A percentile compares a stretch with the other conserved stretches of the same genome.
Conservation (phyloP, 2,888 invertebrate genomes). For the Tromatobia lineatoria region DNA sequence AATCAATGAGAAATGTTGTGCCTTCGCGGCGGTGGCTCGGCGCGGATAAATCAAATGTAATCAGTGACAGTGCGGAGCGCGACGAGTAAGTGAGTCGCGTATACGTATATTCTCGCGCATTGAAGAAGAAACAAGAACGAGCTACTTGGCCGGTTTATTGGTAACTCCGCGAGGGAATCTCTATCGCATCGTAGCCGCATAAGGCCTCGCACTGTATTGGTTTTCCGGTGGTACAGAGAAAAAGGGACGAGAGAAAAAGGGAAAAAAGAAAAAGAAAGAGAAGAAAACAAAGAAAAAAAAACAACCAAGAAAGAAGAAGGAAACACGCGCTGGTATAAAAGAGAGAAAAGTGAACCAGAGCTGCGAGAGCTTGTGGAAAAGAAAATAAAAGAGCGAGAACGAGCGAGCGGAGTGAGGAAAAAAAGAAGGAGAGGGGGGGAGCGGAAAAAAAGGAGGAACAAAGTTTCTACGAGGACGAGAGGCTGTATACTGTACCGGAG, state of each 20-base stretch:
- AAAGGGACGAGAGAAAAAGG: constrained; percentile 11
- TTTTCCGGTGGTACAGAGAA: constrained; percentile 32
- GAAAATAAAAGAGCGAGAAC: constrained; percentile 48
- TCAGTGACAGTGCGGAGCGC: constrained; percentile 23
- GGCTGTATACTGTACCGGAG: constrained; percentile 35
- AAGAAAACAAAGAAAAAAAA: constrained; percentile 12
- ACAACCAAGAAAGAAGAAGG: constrained; percentile 28
- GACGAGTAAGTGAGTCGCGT: not conserved
- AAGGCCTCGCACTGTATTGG: constrained; percentile 55
- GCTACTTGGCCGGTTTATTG: constrained; percentile 39
- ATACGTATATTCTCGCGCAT: not conserved
- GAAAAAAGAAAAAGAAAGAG: constrained; percentile 11
- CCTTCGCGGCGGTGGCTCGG: constrained; percentile 10
- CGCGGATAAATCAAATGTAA: constrained; percentile 54
- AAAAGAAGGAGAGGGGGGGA: constrained; percentile 6
- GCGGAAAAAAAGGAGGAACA: constrained; percentile 36
- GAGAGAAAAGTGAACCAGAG: constrained; percentile 2
- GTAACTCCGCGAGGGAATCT: constrained; percentile 38
- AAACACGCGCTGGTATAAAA: constrained; percentile 28
- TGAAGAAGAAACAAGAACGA: constrained; percentile 25
- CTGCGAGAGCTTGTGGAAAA: constrained; percentile 27
- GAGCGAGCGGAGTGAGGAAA: constrained; percentile 41
- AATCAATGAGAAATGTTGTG: constrained; percentile 37
- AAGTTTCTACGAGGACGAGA: constrained; percentile 58
- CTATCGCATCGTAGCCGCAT: constrained; percentile 27